A percentile compares a stretch with the other conserved stretches of the same genome.
Evolutionary conservation across 2,888 invertebrate genomes (phyloP).

Genomic region (Platycheirus albimanus): DNA sequence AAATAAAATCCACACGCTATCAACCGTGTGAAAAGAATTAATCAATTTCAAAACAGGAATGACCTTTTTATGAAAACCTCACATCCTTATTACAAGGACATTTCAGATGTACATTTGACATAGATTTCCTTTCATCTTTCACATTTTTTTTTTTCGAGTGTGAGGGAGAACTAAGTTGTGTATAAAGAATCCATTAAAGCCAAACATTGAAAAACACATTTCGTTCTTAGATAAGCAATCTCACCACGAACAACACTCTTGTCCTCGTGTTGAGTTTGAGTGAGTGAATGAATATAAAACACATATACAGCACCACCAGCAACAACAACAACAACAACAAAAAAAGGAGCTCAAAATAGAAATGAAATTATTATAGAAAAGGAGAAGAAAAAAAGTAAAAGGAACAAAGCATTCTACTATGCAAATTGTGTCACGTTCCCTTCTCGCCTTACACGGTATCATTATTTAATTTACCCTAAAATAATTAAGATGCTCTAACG

Average conservation of each 20-base stretch:
- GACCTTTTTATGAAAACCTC: slow-evolving; percentile 24
- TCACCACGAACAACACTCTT: slow-evolving; percentile 61
- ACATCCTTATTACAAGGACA: slow-evolving; percentile 45
- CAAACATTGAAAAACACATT: slow-evolving; percentile 70
- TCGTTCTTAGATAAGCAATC: slow-evolving; percentile 60
- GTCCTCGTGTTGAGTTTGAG: slow-evolving; percentile 53
- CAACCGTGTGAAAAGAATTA: too few species aligned
- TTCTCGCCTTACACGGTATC: slow-evolving; percentile 79
- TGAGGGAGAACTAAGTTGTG: slow-evolving; percentile 2
- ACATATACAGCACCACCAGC: background rate
- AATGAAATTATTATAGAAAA: slow-evolving; percentile 17
- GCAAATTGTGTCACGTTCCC: slow-evolving; percentile 75
- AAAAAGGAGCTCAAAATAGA: slow-evolving; percentile 16
- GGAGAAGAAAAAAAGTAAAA: slow-evolving; percentile 17
- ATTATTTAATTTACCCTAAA: slow-evolving; percentile 83
- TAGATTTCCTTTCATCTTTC: slow-evolving; percentile 43
- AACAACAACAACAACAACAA: too few species aligned
- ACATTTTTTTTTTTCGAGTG: slow-evolving; percentile 1
- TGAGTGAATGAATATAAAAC: slow-evolving; percentile 38
- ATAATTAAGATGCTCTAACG: slow-evolving; percentile 79
- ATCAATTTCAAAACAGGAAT: slow-evolving; percentile 9
- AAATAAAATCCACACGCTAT: too few species aligned
- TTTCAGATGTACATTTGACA: slow-evolving; percentile 57
- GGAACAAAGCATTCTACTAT: slow-evolving; percentile 61
- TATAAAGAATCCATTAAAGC: slow-evolving; percentile 62